phyloP scores from a whole-genome alignment of 2,113 vertebrate species.

The Acrocephalus kingi region DNA sequence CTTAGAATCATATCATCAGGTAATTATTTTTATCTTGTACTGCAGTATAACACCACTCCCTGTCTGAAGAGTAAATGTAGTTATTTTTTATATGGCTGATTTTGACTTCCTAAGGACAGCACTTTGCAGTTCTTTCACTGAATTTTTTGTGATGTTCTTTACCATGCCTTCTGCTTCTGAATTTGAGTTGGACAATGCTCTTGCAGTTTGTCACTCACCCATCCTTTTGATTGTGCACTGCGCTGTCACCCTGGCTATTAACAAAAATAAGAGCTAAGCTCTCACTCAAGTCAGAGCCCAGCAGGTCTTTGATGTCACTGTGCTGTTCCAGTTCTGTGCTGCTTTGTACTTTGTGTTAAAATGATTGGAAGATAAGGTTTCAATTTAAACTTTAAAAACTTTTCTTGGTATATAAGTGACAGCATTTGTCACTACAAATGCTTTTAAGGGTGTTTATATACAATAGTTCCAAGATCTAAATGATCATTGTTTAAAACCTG shows the following conservation, averaged over 20 bases:
- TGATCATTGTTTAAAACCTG: slow-evolving; percentile 61
- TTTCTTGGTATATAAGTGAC: slow-evolving; percentile 3
- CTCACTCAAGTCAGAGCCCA: not conserved
- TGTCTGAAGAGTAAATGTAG: not conserved
- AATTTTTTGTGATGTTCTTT: not conserved
- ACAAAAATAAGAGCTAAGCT: not conserved
- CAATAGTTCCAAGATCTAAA: slow-evolving; percentile 60
- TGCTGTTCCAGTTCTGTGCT: not conserved
- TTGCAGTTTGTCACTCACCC: not conserved
- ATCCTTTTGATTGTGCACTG: not conserved
- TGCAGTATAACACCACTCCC: not conserved
- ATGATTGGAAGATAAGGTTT: slow-evolving; percentile 40
- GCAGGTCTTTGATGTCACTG: not conserved
- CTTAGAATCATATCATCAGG: not conserved
- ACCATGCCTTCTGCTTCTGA: not conserved
- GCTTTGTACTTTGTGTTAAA: not conserved
- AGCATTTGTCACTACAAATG: slow-evolving; percentile 53
- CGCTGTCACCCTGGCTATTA: not conserved
- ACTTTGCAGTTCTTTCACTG: not conserved
- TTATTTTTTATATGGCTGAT: not conserved
- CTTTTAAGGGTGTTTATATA: slow-evolving; percentile 41
- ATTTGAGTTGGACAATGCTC: not conserved
- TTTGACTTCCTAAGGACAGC: not conserved
- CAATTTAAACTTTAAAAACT: slow-evolving; percentile 48
- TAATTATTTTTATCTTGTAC: not conserved